Conservation (phyloP, 37 sponge, comb jelly and placozoan species). For the Haliclona indistincta region DNA sequence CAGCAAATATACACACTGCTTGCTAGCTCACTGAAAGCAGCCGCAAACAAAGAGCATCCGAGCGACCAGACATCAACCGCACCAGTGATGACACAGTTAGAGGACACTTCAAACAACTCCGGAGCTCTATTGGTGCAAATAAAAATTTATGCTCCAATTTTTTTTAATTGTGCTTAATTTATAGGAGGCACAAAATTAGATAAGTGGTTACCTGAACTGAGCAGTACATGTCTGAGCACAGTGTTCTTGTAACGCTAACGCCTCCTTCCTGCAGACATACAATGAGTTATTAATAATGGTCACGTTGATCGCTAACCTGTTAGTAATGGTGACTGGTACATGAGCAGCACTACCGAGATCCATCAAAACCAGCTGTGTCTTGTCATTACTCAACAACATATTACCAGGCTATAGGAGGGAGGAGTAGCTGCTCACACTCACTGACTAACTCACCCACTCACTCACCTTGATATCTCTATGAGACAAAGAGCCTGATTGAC, state of each 20-base stretch:
- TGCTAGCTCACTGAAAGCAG: slow-evolving; percentile 56
- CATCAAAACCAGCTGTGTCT: slow-evolving; percentile 68
- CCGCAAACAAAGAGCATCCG: slow-evolving; percentile 84
- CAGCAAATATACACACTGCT: neutral
- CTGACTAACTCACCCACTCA: too few species aligned
- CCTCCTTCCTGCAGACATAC: slow-evolving; percentile 63
- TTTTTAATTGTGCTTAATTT: too few species aligned
- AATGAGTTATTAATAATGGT: neutral
- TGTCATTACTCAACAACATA: slow-evolving; percentile 63
- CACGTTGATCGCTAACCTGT: slow-evolving; percentile 27
- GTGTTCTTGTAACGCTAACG: slow-evolving; percentile 83
- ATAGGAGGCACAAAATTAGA: too few species aligned
- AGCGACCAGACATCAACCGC: slow-evolving; percentile 88
- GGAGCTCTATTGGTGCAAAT: slow-evolving; percentile 68
- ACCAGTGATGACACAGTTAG: slow-evolving; percentile 71
- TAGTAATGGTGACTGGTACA: slow-evolving; percentile 33
- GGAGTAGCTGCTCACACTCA: neutral
- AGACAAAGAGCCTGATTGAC: slow-evolving; percentile 48
- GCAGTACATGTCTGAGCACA: slow-evolving; percentile 88
- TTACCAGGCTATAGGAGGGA: slow-evolving; percentile 67
- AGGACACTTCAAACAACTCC: slow-evolving; percentile 91
- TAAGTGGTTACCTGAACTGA: slow-evolving; percentile 51
- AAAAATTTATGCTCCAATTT: too few species aligned
- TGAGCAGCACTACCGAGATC: slow-evolving; percentile 86
- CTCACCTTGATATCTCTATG: slow-evolving; percentile 89